A percentile compares a stretch with the other conserved stretches of the same genome.
Evolutionary conservation across 1,140 invertebrate species (phyloP).

Genomic region (Meloidogyne exigua): DNA sequence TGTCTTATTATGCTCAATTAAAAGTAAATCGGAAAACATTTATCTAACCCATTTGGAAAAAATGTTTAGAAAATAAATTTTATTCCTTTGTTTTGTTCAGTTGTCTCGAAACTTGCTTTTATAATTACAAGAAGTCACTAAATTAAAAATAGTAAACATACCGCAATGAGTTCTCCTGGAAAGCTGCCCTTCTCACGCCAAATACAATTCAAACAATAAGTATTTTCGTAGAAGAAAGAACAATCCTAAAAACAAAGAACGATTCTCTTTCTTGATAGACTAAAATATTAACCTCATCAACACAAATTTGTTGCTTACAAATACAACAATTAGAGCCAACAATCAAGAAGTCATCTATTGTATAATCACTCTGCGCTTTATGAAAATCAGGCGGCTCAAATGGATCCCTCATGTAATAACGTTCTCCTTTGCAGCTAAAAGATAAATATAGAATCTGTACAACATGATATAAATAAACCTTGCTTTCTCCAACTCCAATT

Average conservation of each 20-base stretch:
- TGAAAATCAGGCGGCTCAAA: constrained; percentile 30
- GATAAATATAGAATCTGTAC: neutral
- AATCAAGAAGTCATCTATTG: constrained; percentile 27
- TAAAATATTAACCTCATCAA: constrained; percentile 26
- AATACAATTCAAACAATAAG: constrained; percentile 24
- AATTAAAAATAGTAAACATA: neutral
- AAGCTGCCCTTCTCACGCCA: constrained; percentile 22
- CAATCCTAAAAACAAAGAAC: constrained; percentile 14
- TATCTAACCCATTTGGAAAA: too few relatives aligned
- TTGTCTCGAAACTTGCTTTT: constrained; percentile 13
- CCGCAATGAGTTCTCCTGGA: constrained; percentile 15
- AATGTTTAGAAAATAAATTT: too few relatives aligned
- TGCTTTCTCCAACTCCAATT: constrained; percentile 24
- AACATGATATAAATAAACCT: constrained; percentile 9
- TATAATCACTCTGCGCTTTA: constrained; percentile 27
- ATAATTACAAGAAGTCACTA: neutral
- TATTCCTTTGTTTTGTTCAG: constrained; percentile 8
- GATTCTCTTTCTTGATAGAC: neutral
- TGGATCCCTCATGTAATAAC: constrained; percentile 32
- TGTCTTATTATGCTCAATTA: too few relatives aligned
- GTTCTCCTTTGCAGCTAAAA: constrained; percentile 24
- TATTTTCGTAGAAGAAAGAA: constrained; percentile 24
- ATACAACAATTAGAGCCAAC: constrained; percentile 25
- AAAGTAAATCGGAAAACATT: too few relatives aligned
- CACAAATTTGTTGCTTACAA: constrained; percentile 31